Base-by-base conservation (phyloP, 2,113 vertebrate genomes). In the Fulica atra region DNA sequence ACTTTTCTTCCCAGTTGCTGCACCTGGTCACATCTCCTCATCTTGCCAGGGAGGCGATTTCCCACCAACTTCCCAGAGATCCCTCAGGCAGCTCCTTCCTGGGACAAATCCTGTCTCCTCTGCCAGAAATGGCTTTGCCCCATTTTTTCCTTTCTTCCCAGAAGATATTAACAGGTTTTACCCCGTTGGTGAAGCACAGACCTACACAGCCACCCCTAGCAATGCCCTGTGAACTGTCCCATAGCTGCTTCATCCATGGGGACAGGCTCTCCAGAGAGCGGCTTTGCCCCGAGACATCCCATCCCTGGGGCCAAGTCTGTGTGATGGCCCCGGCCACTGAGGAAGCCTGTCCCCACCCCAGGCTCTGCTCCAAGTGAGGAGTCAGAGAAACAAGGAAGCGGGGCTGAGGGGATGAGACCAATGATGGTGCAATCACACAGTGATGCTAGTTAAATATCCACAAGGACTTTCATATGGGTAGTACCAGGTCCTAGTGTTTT, bases 121-220 rank as follows among this genome's bases (percentile, higher is more conserved):
- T 66, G n/a, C 9, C 46, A 78, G 60, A 78, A 81, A 57, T 15
- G 40, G 20, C 18, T 88, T 74, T 74, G 31, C 35, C 46, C 28
- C 11, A 6, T 53, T 17, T 10, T 23, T 40, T 51, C 13, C 24
- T 51, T 50, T 3, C 9, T 40, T 73, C 33, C 48, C 0, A 1
- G 13, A 51, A 81, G 84, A 28, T 31, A 35, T 77, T 57, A 38
- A 19, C 24, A 29, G 44, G 18, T 48, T 35, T 56, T 21, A 26
- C 9, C 33, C 33, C 16, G 29, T 68, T 36, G 35, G 14, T 63
- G 42, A 74, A 73, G 42, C 4, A 5, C 19, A 74, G 28, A 50
- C 36, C 42, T 44, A 19, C 2, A 3, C 16, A 65, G 21, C 8
- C 46, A 19, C 40, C 4, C 16, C 31, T 1, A 1, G 16, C 2